phyloP scores from a whole-genome alignment of 2,113 vertebrate genomes.

The Delphinapterus leucas region DNA sequence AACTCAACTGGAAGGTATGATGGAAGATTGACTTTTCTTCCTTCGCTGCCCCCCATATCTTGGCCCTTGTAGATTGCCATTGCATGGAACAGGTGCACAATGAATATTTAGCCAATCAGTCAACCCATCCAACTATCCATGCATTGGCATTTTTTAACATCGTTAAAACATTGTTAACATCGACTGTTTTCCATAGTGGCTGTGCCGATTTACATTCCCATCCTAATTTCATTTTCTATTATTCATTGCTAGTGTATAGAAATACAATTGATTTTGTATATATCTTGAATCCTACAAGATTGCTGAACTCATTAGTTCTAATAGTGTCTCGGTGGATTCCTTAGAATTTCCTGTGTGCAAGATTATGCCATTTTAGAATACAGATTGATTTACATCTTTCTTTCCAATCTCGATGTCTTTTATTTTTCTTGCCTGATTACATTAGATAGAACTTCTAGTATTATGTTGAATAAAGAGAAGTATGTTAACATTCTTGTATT shows the following conservation, averaged over 20 bases:
- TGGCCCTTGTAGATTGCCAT: not conserved
- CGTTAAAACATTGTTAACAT: not conserved
- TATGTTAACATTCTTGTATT: not conserved
- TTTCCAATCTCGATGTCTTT: not conserved
- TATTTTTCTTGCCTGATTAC: not conserved
- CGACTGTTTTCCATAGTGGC: not conserved
- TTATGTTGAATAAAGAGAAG: not conserved
- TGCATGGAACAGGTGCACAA: not conserved
- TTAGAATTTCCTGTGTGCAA: not conserved
- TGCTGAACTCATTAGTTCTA: not conserved
- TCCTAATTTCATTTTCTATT: not conserved
- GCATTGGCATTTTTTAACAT: not conserved
- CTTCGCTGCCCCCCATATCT: not conserved
- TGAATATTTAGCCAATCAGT: not conserved
- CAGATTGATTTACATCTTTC: not conserved
- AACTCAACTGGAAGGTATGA: not conserved
- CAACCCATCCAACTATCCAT: not conserved
- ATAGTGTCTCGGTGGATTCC: not conserved
- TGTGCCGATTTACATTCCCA: not conserved
- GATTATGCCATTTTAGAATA: conserved; percentile 3
- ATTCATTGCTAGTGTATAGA: conserved; percentile 4
- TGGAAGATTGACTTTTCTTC: conserved; percentile 15
- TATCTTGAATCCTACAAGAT: not conserved
- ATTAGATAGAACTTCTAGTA: not conserved
- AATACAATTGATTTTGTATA: not conserved